These are phyloP conservation scores for Lepidothrix coronata DNA, from an alignment of 2,113 vertebrate species.

Conservation along the genomic window DNA sequence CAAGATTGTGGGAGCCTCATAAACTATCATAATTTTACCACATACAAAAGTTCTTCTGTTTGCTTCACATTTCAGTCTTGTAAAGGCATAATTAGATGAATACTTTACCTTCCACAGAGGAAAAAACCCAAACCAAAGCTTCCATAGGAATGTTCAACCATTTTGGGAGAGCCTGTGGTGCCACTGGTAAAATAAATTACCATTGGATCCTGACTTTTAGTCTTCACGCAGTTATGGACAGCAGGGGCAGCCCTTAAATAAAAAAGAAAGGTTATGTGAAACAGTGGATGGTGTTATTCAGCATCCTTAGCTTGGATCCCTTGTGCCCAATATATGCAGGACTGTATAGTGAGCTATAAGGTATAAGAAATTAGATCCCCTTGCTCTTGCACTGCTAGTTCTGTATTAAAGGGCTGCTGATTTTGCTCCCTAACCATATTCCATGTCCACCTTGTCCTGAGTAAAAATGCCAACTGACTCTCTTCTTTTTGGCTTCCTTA, in stretches of 20 bases:
- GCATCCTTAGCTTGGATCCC: not conserved
- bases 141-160: slow-evolving; percentile 78
- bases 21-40: not conserved
- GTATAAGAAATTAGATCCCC: not conserved
- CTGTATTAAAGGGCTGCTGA: not conserved
- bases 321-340: not conserved
- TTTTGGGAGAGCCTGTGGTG: slow-evolving; percentile 78
- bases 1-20: not conserved
- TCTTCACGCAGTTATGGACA: slow-evolving; percentile 71
- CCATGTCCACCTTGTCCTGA: not conserved
- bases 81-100: not conserved
- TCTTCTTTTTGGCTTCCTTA: not conserved
- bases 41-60: not conserved
- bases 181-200: slow-evolving; percentile 82
- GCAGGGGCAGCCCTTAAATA: slow-evolving; percentile 65
- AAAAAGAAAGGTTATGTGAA: not conserved
- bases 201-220: slow-evolving; percentile 75
- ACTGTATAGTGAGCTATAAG: not conserved
- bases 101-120: slow-evolving; percentile 71
- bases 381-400: not conserved
- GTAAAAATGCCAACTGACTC: not conserved
- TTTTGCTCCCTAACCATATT: not conserved
- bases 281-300: not conserved
- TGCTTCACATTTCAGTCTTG: not conserved
- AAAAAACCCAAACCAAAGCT: slow-evolving; percentile 73